Base-by-base conservation (phyloP, 1,140 invertebrate species). In the Venturia canescens region DNA sequence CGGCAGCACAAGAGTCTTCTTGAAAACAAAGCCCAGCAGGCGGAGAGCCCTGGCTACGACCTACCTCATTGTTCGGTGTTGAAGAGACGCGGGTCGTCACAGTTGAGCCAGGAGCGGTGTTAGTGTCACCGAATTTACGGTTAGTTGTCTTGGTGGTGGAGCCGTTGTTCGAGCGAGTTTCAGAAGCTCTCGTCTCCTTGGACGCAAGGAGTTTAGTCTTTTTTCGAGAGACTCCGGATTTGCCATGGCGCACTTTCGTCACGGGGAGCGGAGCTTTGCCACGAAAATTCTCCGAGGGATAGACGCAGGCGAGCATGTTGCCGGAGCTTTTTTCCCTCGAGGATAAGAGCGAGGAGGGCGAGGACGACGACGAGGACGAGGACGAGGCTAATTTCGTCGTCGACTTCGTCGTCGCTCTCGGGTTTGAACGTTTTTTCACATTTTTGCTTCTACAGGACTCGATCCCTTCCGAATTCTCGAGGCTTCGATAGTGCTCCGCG, bases 251-350 rank as follows among this genome's bases (percentile, higher is more conserved):
- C 66, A 90, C 84, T 75, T 89, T 90, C 53, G 66, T 90, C 60
- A 91, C 88, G 29, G 89, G 89, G 80, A 89, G 87, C 71, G 53
- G 44, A 3, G 89, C 83, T 84, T 90, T 90, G 18, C 84, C 88
- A 88, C 88, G 90, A 82, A 91, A 91, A 86, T 86, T 91, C 84
- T 91, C 90, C 80, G 89, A 77, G 50, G 90, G 90, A 83, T 91
- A 91, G n/a, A 91, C 90, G 86, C 90, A 91, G 85, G 90, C 89
- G 81, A 91, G 86, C 90, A 91, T 91, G 84, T 87, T 89, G 53
- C 53, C 18, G 38, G 13, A 53, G 71, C 9, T 53, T 3, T 38
- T 76, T 9, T 67, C 18, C 63, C 44, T 53, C n/a, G 74, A 6
- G 11, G 27, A 34, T 57, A 77, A 63, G 0, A 44, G n/a, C n/a